phyloP scores from a whole-genome alignment of 2,797 vertebrate species.

The Knipowitschia caucasica region DNA sequence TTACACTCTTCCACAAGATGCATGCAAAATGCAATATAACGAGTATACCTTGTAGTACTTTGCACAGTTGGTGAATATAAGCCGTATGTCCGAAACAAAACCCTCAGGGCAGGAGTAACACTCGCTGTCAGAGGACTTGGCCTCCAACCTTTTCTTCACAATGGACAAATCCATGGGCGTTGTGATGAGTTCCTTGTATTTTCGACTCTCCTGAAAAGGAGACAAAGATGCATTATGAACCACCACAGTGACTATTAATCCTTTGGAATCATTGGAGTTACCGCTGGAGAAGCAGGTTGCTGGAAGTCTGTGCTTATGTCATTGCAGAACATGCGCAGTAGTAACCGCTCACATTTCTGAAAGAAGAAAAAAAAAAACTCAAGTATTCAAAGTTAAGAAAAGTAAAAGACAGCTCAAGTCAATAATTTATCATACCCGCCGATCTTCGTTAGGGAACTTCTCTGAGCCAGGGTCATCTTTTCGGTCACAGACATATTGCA shows the following conservation, averaged over 20 bases:
- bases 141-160: constrained; percentile 84
- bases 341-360: constrained; percentile 89
- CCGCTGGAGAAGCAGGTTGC: constrained; percentile 85
- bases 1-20: no score
- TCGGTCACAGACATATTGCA: constrained; percentile 85
- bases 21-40: no score
- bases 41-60: constrained; percentile 90
- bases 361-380: background rate
- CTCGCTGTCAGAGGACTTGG: constrained; percentile 71
- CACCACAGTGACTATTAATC: no score
- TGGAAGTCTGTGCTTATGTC: constrained; percentile 96
- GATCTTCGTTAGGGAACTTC: constrained; percentile 71
- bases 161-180: constrained; percentile 93
- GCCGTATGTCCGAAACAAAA: constrained; percentile 87
- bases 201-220: constrained; percentile 65
- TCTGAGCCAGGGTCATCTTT: constrained; percentile 51
- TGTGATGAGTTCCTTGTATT: constrained; percentile 96
- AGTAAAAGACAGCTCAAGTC: background rate
- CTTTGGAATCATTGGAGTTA: no score
- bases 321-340: constrained; percentile 89
- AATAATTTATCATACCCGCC: constrained; percentile 76
- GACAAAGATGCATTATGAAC: no score
- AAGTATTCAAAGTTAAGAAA: background rate
- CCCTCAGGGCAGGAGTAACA: constrained; percentile 80
- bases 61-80: constrained; percentile 96